Conservation (phyloP, 2,113 vertebrate genomes). For the Chroicocephalus ridibundus region DNA sequence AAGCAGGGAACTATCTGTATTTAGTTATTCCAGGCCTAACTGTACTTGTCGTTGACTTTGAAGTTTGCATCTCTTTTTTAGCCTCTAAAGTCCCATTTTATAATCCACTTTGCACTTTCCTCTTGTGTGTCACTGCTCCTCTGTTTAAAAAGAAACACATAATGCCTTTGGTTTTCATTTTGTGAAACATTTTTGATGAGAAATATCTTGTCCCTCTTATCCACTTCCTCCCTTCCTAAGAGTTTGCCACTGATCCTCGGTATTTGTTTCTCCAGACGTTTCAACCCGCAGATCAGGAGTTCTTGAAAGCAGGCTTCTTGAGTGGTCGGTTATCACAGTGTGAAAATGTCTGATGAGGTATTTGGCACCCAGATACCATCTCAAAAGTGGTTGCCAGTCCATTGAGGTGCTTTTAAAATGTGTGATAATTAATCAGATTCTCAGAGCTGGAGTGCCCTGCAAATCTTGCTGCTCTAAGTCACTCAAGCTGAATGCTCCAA, state of each 20-base stretch:
- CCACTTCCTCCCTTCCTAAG: neutral
- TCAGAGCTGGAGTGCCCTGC: rapidly evolving
- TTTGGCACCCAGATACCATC: neutral
- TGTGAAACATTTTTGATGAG: neutral
- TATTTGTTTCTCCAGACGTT: neutral
- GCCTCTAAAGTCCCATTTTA: neutral
- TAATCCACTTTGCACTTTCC: neutral
- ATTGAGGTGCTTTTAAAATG: neutral
- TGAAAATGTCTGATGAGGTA: neutral
- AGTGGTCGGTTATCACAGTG: neutral
- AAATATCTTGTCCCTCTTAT: neutral
- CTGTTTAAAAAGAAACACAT: neutral
- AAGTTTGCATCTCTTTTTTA: neutral
- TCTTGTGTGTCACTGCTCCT: neutral
- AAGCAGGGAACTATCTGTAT: neutral
- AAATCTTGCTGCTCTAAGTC: neutral
- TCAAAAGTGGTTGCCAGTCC: neutral
- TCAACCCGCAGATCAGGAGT: neutral
- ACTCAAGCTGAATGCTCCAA: neutral
- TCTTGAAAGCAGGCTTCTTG: neutral
- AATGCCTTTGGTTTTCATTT: neutral
- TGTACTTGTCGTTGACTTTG: neutral
- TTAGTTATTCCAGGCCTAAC: neutral
- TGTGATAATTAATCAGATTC: neutral
- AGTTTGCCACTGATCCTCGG: neutral